phyloP scores from a whole-genome alignment of 2,797 vertebrate genomes.

The Cyclura pinguis region DNA sequence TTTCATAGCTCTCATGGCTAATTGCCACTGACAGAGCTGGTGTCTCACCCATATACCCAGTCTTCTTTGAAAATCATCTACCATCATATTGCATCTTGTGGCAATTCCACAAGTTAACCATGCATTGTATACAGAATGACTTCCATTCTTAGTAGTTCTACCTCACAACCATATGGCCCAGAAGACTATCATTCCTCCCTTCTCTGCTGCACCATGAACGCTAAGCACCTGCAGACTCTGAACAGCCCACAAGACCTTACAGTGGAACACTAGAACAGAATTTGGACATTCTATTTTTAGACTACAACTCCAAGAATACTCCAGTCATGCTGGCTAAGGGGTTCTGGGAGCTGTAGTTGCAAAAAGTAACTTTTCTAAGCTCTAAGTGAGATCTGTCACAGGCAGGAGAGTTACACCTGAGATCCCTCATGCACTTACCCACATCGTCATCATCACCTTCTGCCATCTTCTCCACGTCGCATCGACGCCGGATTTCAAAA shows the following conservation, averaged over 20 bases:
- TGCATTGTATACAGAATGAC: not conserved
- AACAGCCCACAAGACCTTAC: not conserved
- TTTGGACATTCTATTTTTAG: not conserved
- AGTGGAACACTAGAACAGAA: not conserved
- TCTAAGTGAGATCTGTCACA: no score
- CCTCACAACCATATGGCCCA: not conserved
- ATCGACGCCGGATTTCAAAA: slow-evolving; percentile 90
- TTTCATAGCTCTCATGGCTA: not conserved
- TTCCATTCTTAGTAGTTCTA: not conserved
- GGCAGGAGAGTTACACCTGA: not conserved
- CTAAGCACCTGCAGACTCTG: not conserved
- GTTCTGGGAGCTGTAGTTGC: no score
- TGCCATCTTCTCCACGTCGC: slow-evolving; percentile 85
- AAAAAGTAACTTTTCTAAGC: no score
- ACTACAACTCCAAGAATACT: no score
- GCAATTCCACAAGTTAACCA: not conserved
- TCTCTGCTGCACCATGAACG: not conserved
- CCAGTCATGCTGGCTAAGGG: no score
- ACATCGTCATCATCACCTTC: slow-evolving; percentile 80
- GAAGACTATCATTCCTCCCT: not conserved
- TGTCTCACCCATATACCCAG: not conserved
- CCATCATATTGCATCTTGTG: not conserved
- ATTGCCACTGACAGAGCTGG: not conserved
- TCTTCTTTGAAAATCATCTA: not conserved
- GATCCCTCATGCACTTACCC: slow-evolving; percentile 73